Evolutionary conservation across 2,888 invertebrate genomes (phyloP), one percentile per base, ranked within the genome.

Genomic region (Pollenia amentaria): DNA sequence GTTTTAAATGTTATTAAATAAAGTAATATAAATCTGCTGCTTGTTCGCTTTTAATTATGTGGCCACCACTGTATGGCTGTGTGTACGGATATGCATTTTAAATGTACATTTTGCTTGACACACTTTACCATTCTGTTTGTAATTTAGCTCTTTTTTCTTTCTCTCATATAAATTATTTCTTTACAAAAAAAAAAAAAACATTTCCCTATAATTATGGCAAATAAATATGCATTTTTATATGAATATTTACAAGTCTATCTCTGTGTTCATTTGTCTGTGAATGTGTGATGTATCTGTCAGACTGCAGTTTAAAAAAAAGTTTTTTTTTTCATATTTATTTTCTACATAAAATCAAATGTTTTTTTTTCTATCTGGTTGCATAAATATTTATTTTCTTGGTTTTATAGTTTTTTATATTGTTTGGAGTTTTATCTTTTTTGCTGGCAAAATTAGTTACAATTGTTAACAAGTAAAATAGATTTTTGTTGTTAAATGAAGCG

Each of bases 51-150:
- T 6, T 29, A 29, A 6, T 29, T 29, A 29, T 29, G 18, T 62
- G 60, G 10, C 48, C 29, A 29, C 29, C 29, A 29, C 51, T 57
- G 60, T 44, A 38, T 7, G 18, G 62, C 4, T 21, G 21, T 42
- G 16, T 57, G 9, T 42, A 57, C 62, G 0, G 42, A 11, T 65
- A 18, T 51, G n/a, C 10, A 57, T 60, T 18, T 51, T 64, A 72
- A 72, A 67, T 64, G n/a, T 44, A 55, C 46, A 73, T 44, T 48
- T 57, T 69, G 21, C 53, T 44, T 80, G 84, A 80, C 84, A 85
- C 70, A 85, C 69, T 85, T 75, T 75, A 62, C 16, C 9, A 51
- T 44, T 79, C 46, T 85, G 46, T 48, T 48, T 51, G 46, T 70
- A 64, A 64, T 46, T 73, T 69, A 7, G 4, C 29, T 16, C 4